These are phyloP conservation scores for Toxotes lorentzi DNA, from an alignment of 2,797 vertebrate genomes.

Conservation along the genomic window DNA sequence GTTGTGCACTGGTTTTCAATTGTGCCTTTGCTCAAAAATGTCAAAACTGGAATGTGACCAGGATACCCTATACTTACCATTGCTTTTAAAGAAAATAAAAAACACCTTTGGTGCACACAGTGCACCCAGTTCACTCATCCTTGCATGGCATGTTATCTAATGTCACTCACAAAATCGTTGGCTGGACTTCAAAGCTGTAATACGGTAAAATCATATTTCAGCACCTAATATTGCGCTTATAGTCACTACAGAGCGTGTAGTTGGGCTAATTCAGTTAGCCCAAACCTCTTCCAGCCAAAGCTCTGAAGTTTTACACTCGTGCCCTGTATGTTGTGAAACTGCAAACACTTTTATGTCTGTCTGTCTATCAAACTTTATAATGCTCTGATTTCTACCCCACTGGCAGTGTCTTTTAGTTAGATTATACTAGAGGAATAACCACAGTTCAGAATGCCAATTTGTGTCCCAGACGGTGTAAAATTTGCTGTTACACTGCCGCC, in stretches of 20 bases:
- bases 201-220: constrained; percentile 73
- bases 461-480: constrained; percentile 85
- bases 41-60: constrained; percentile 46
- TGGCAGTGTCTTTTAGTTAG: constrained; percentile 85
- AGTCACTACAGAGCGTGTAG: constrained; percentile 67
- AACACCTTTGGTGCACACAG: constrained; percentile 42
- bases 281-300: constrained; percentile 71
- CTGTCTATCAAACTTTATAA: constrained; percentile 83
- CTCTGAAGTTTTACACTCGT: constrained; percentile 78
- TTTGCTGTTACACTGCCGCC: constrained; percentile 78
- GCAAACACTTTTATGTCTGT: constrained; percentile 81
- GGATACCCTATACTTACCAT: constrained; percentile 46
- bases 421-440: constrained; percentile 81
- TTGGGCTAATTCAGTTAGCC: constrained; percentile 75
- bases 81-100: constrained; percentile 58
- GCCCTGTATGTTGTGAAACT: constrained; percentile 74
- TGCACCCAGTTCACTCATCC: constrained; percentile 45
- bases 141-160: constrained; percentile 59
- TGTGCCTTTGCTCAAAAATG: constrained; percentile 30
- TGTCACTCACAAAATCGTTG: constrained; percentile 68
- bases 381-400: constrained; percentile 80
- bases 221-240: constrained; percentile 66
- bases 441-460: constrained; percentile 82
- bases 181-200: constrained; percentile 77
- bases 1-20: constrained; percentile 29